These are phyloP conservation scores for Catalaphyllia jardinei DNA, from an alignment of 64 coral and sea anemone genomes.

Conservation along the genomic window DNA sequence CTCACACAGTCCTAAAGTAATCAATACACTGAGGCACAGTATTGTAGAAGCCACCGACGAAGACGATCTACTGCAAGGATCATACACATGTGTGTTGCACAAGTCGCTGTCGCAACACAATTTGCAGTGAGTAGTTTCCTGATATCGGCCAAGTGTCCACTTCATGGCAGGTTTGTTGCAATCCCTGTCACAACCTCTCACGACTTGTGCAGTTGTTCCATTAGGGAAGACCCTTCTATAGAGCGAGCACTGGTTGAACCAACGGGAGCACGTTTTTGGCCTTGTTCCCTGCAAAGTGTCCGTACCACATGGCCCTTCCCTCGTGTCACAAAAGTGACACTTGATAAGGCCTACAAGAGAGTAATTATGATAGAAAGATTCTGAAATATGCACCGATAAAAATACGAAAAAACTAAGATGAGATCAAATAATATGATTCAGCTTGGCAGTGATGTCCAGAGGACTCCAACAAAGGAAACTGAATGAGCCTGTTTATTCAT, in stretches of 20 bases:
- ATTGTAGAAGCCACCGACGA: neutral
- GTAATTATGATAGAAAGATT: neutral
- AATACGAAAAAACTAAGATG: no score
- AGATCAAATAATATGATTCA: no score
- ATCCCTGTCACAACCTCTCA: conserved; percentile 26
- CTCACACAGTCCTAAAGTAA: neutral
- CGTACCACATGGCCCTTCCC: neutral
- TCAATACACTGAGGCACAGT: neutral
- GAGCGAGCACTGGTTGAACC: conserved; percentile 2
- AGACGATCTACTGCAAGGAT: conserved; percentile 10
- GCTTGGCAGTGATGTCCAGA: no score
- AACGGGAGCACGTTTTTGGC: neutral
- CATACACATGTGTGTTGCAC: neutral
- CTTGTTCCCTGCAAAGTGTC: neutral
- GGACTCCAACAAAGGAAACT: no score
- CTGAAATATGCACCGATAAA: no score
- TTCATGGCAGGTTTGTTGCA: neutral
- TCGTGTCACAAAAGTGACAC: conserved; percentile 18
- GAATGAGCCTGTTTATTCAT: no score
- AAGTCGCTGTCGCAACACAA: conserved; percentile 14
- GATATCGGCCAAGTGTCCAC: conserved; percentile 8
- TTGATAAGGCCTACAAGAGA: neutral
- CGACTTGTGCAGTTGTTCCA: conserved; percentile 23
- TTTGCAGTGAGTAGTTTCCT: conserved; percentile 23
- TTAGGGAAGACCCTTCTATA: conserved; percentile 8